A percentile compares a stretch with the other conserved stretches of the same genome.
Conservation (phyloP, 2,888 invertebrate species). For the Torymus tubicola region DNA sequence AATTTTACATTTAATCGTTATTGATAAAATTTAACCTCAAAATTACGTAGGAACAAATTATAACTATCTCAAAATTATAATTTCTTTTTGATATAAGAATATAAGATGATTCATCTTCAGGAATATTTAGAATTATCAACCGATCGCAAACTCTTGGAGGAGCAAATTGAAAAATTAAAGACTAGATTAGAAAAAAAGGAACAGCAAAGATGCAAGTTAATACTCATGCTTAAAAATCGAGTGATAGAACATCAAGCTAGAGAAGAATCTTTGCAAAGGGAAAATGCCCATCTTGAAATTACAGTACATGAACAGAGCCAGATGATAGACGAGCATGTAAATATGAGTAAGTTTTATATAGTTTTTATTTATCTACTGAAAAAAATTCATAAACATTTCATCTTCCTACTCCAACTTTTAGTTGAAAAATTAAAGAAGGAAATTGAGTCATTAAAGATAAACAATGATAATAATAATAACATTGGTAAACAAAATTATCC, state of each 20-base stretch:
- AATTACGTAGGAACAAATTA: too few relatives aligned
- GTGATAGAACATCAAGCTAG: neutral
- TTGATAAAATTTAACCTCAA: too few relatives aligned
- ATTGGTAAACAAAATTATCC: neutral
- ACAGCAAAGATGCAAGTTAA: constrained; percentile 21
- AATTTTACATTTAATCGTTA: too few relatives aligned
- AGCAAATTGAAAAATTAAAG: neutral
- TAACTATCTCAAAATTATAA: too few relatives aligned
- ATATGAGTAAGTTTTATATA: constrained; percentile 24
- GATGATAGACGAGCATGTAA: constrained; percentile 17
- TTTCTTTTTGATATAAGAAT: too few relatives aligned
- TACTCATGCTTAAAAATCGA: constrained; percentile 18
- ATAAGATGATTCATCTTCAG: constrained; percentile 10
- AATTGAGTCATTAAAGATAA: neutral
- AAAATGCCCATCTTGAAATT: constrained; percentile 24
- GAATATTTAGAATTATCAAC: constrained; percentile 19
- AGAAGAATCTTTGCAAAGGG: constrained; percentile 15
- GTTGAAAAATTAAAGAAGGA: constrained; percentile 41
- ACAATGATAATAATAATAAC: neutral
- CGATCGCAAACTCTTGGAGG: constrained; percentile 4
- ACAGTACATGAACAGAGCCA: constrained; percentile 29
- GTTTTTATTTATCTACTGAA: neutral
- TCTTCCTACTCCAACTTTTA: constrained; percentile 15
- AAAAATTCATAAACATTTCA: neutral
- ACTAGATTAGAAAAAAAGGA: constrained; percentile 1